Evolutionary conservation across 2,888 invertebrate species (phyloP).

Genomic region (Rhopalosiphum nymphaeae): DNA sequence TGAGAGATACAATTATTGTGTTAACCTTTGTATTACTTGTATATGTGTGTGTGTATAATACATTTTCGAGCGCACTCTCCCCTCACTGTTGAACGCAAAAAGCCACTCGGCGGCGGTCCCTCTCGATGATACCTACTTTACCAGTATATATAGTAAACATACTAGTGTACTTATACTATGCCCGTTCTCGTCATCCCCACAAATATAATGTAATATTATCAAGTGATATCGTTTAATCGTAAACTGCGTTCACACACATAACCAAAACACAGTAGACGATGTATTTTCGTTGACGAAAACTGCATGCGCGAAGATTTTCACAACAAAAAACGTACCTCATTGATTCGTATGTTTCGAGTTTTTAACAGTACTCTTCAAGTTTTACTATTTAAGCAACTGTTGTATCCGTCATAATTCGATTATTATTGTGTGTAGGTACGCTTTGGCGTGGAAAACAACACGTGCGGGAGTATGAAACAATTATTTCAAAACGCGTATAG

Average conservation of each 20-base stretch:
- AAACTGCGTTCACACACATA: background rate
- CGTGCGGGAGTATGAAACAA: background rate
- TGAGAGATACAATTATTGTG: constrained; percentile 5
- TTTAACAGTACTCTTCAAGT: background rate
- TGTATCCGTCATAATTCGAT: background rate
- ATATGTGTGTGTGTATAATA: background rate
- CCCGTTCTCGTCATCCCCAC: background rate
- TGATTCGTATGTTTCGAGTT: background rate
- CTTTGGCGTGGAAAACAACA: constrained; percentile 15
- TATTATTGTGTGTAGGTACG: background rate
- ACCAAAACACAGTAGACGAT: background rate
- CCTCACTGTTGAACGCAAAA: constrained; percentile 17
- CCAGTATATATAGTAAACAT: background rate
- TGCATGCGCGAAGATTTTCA: background rate
- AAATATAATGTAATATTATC: background rate
- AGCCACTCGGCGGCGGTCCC: constrained; percentile 11
- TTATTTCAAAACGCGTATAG: background rate
- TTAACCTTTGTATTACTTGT: constrained; percentile 9
- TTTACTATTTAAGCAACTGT: background rate
- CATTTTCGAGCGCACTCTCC: background rate
- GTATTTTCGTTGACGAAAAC: background rate
- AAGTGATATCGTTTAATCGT: background rate
- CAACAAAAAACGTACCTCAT: background rate
- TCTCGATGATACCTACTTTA: constrained; percentile 13
- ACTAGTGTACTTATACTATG: background rate